Base-by-base conservation (phyloP, 2,113 vertebrate species). In the Heloderma charlesbogerti region DNA sequence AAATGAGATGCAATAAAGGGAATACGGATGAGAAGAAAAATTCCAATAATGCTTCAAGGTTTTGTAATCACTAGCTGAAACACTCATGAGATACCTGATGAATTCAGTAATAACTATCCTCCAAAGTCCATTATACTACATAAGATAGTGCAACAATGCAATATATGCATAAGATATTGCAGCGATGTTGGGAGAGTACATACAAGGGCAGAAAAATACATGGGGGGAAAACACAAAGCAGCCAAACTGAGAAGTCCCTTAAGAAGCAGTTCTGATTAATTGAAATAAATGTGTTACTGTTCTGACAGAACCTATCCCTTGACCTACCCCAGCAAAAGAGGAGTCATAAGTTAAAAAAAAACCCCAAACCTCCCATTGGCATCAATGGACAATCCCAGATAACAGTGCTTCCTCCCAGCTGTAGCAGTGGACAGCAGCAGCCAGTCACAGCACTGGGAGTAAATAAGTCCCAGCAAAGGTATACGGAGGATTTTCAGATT, bases 21-120 rank as follows among this genome's bases (percentile, higher is more conserved):
- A 87, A 15, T 12, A 69, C 75, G 63, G 87, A 92, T 78, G 27
- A 88, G 90, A 93, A 90, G 10, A 29, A 89, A 92, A 88, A 6
- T 16, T 79, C 86, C 60, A 1, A 27, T 85, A 69, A 69, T 34
- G 29, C 79, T 94, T 87, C 86, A 88, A 10, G 29, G 78, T 88
- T 91, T 60, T 88, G 4, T 31, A 16, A 84, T 88, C 84, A 82
- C 43, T 72, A 92, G 6, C 72, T 71, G 74, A 37, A 45, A 31
- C 84, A 79, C 69, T 87, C 78, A 84, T 57, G 45, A 87, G 54
- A 60, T 78, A 66, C 63, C 85, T 48, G 69, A 37, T 18, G 54
- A 93, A 89, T 79, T 92, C 74, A 83, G 0, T 60, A 95, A 93
- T 40, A 92, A 93, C 89, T 71, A 69, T 4, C 25, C 20, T 51